phyloP scores from a whole-genome alignment of 2,113 vertebrate species.

The Esox niger region DNA sequence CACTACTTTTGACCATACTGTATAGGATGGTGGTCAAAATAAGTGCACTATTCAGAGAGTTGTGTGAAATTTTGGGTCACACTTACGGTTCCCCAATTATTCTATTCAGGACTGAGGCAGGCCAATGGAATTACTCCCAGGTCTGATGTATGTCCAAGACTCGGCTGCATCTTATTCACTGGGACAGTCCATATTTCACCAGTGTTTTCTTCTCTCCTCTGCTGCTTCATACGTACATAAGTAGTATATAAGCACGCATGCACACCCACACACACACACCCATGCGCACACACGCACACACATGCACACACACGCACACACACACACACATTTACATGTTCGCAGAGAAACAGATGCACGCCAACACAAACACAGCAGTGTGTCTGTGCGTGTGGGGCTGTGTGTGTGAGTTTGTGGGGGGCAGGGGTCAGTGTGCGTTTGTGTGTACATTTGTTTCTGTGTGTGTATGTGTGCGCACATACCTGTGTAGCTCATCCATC shows the following conservation, averaged over 20 bases:
- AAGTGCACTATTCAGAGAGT: background rate
- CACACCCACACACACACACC: background rate
- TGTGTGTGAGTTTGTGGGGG: conserved; percentile 4
- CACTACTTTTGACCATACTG: too few relatives aligned
- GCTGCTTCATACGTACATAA: too few relatives aligned
- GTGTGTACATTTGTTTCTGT: background rate
- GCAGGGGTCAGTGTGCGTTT: background rate
- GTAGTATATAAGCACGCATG: background rate
- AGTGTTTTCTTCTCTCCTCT: background rate
- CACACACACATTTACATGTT: background rate
- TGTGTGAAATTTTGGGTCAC: background rate
- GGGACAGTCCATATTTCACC: conserved; percentile 2
- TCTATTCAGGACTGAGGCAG: background rate
- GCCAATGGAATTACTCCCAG: conserved; percentile 9
- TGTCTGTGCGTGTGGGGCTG: background rate
- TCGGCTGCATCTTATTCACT: background rate
- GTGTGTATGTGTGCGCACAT: background rate
- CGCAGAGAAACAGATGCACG: background rate
- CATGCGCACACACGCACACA: background rate
- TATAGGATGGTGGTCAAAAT: too few relatives aligned
- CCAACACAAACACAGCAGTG: background rate
- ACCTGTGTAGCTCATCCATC: conserved; percentile 7
- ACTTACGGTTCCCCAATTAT: background rate
- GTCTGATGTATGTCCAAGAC: background rate
- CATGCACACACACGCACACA: background rate